A percentile compares a stretch with the other conserved stretches of the same genome.
Conservation (phyloP, 2,888 invertebrate genomes). For the Calameuta pallipes region DNA sequence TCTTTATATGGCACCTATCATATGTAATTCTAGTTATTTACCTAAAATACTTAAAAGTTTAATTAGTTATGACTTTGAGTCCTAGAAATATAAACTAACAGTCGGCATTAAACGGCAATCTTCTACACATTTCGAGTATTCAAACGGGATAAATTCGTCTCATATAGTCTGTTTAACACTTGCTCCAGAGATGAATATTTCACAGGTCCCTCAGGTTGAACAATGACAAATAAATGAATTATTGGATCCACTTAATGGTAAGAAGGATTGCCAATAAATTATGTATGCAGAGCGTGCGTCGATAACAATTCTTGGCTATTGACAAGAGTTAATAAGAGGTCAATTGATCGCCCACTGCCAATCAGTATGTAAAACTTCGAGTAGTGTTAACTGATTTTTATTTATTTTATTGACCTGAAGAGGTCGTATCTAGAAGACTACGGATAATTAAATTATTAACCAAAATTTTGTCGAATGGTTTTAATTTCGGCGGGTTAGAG, state of each 20-base stretch:
- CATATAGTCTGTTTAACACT: no score
- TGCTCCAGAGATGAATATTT: no score
- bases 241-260: no score
- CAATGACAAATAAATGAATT: no score
- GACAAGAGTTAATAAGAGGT: slow-evolving; percentile 59
- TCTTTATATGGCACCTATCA: slow-evolving; percentile 31
- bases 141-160: no score
- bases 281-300: slow-evolving; percentile 58
- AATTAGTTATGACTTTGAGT: slow-evolving; percentile 41
- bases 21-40: slow-evolving; percentile 29
- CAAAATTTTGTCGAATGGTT: slow-evolving; percentile 30
- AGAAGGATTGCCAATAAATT: slow-evolving; percentile 32
- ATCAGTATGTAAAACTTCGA: slow-evolving; percentile 48
- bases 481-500: no score
- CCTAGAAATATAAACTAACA: slow-evolving; percentile 42
- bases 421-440: slow-evolving; percentile 42
- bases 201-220: no score
- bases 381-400: slow-evolving; percentile 58
- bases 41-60: slow-evolving; percentile 46
- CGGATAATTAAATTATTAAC: slow-evolving; percentile 44
- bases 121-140: slow-evolving; percentile 17
- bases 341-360: slow-evolving; percentile 64
- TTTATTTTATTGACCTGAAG: slow-evolving; percentile 58
- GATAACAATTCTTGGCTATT: slow-evolving; percentile 61
- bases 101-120: slow-evolving; percentile 36